phyloP scores from a whole-genome alignment of 2,797 vertebrate genomes.

The Mareca penelope region DNA sequence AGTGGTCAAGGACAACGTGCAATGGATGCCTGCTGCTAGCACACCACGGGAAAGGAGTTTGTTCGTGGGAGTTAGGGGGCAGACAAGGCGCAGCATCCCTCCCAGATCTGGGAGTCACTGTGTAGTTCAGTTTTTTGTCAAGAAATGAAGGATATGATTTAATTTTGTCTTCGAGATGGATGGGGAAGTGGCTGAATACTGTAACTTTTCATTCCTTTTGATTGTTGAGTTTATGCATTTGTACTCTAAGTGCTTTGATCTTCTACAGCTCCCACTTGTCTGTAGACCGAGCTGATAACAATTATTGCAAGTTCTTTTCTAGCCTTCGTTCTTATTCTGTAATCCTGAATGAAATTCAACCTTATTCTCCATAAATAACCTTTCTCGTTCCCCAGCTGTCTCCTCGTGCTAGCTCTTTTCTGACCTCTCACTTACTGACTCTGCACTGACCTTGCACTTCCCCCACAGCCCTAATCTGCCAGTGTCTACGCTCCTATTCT shows the following conservation, averaged over 20 bases:
- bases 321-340: conserved; percentile 15
- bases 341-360: conserved; percentile 37
- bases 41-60: neutral
- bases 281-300: neutral
- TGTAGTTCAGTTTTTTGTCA: neutral
- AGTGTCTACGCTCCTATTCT: conserved; percentile 4
- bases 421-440: conserved; percentile 52
- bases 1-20: neutral
- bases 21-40: neutral
- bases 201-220: neutral
- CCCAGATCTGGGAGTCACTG: neutral
- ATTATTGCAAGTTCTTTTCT: neutral
- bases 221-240: neutral
- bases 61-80: neutral
- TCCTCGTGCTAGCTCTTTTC: conserved; percentile 4
- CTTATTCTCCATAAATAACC: conserved; percentile 53
- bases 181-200: neutral
- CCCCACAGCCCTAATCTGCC: conserved; percentile 19
- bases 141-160: neutral
- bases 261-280: neutral
- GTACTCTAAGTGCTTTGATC: conserved; percentile 12
- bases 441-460: conserved; percentile 45
- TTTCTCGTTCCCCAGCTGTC: conserved; percentile 46
- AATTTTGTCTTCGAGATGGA: neutral
- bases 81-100: neutral